Conservation (phyloP, 2,797 vertebrate species). For the Sebastes variabilis region DNA sequence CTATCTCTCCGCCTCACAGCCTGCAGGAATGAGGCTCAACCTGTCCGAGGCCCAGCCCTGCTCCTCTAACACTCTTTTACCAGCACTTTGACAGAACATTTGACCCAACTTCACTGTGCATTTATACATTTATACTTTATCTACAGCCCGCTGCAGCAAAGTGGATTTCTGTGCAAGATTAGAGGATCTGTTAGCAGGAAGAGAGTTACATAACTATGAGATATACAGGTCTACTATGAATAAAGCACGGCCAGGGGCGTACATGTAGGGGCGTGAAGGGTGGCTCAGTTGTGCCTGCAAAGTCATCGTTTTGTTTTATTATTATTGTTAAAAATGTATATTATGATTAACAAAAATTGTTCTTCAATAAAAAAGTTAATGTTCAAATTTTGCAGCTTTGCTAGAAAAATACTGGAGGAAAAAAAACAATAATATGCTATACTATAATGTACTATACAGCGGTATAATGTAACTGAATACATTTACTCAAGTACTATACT, state of each 20-base stretch:
- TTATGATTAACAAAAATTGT: not conserved
- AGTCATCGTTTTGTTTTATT: too few relatives aligned
- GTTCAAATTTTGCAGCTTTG: too few relatives aligned
- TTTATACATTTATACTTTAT: too few relatives aligned
- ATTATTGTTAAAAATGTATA: too few relatives aligned
- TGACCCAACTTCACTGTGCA: too few relatives aligned
- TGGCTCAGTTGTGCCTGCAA: not conserved
- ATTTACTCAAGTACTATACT: too few relatives aligned
- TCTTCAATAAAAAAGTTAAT: not conserved
- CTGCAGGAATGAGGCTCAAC: slow-evolving; percentile 77
- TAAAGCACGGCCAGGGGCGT: not conserved
- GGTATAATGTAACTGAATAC: too few relatives aligned
- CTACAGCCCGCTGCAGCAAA: not conserved
- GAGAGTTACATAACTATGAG: slow-evolving; percentile 42
- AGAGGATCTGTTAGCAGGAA: slow-evolving; percentile 12
- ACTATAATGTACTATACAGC: too few relatives aligned
- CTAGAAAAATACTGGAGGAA: too few relatives aligned
- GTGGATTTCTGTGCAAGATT: slow-evolving; percentile 12
- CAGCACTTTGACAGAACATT: not conserved
- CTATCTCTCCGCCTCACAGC: slow-evolving; percentile 1
- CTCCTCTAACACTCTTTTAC: not conserved
- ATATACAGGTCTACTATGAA: slow-evolving; percentile 19
- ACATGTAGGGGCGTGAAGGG: not conserved
- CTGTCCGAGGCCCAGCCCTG: slow-evolving; percentile 63
- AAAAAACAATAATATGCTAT: too few relatives aligned